These are phyloP conservation scores for Cebidichthys violaceus DNA, from an alignment of 2,113 vertebrate genomes.

Conservation along the genomic window DNA sequence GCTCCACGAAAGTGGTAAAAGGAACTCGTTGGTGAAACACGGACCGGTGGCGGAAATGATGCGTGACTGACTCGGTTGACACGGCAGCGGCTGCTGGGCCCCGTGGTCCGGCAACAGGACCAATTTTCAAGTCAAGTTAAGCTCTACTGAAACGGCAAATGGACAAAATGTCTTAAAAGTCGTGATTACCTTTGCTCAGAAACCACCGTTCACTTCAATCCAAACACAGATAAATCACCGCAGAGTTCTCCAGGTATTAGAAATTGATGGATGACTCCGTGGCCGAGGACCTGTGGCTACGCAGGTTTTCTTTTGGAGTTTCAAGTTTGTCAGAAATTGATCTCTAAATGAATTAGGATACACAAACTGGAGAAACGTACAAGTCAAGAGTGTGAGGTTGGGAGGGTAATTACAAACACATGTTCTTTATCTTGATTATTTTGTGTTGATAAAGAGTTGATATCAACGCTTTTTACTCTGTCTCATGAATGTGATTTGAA, in stretches of 20 bases:
- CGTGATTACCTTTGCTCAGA: constrained; percentile 46
- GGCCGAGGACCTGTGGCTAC: constrained; percentile 12
- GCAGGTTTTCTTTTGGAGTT: constrained; percentile 14
- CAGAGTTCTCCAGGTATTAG: constrained; percentile 47
- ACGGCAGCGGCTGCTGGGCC: constrained; percentile 23
- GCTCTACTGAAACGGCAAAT: constrained; percentile 60
- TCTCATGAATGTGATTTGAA: too few relatives aligned
- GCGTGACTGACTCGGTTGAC: constrained; percentile 40
- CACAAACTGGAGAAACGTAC: constrained; percentile 20
- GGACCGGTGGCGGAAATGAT: constrained; percentile 16
- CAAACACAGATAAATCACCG: constrained; percentile 50
- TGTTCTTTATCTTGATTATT: constrained; percentile 21
- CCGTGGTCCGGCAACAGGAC: constrained; percentile 17
- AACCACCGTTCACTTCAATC: constrained; percentile 12
- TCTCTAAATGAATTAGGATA: constrained; percentile 35
- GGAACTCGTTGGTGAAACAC: background rate
- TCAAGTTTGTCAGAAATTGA: constrained; percentile 40
- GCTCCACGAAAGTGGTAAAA: background rate
- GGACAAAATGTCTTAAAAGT: constrained; percentile 52
- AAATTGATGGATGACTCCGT: constrained; percentile 58
- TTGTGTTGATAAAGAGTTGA: constrained; percentile 8
- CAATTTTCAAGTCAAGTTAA: constrained; percentile 37
- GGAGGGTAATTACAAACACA: background rate
- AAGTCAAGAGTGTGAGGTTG: background rate
- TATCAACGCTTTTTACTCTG: too few relatives aligned